Base-by-base conservation (phyloP, 2,113 vertebrate species). In the Neodon shergylaensis region DNA sequence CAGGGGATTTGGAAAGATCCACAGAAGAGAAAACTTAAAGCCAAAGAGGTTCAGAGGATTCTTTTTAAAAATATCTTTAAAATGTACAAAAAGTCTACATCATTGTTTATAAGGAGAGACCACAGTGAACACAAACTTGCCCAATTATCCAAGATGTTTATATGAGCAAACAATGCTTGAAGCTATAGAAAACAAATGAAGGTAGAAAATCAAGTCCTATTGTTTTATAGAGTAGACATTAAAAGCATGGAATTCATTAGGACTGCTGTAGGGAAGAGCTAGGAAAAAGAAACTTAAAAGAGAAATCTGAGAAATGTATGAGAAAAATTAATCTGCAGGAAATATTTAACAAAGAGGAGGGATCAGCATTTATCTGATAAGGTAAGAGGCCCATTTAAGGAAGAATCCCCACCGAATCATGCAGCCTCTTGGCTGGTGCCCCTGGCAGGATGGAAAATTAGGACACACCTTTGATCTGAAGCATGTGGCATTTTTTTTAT, bases 221-320 rank as follows among this genome's bases (percentile, higher is more conserved):
- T 92, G 88, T 81, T 88, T 89, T 84, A 89, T 49, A 33, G 28
- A 89, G 47, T 39, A 76, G 49, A 47, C 88, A 94, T 96, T 92
- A 92, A 96, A 96, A 90, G 39, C 65, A 90, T 10, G n/a, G 52
- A 96, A 88, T 95, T 94, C 58, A 88, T 81, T 97, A 94, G 91
- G 58, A 77, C 17, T 68, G 4, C 47, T 85, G 12, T 61, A 42
- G 13, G 70, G 31, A 94, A 39, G 1, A 91, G 21, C 39, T 81
- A 70, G 10, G 31, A 83, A 81, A 77, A 16, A 76, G 82, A 97
- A 79, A 68, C 63, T 44, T 74, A 85, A 63, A 42, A 52, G 79
- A 89, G 52, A 36, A 76, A 90, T 90, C 89, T 83, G 13, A 54
- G 83, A 91, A 70, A 74, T 52, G 47, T 0, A 82, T n/a, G 12